These are phyloP conservation scores for Acipenser transmontanus DNA, from an alignment of 2,797 vertebrate genomes.

Conservation along the genomic window DNA sequence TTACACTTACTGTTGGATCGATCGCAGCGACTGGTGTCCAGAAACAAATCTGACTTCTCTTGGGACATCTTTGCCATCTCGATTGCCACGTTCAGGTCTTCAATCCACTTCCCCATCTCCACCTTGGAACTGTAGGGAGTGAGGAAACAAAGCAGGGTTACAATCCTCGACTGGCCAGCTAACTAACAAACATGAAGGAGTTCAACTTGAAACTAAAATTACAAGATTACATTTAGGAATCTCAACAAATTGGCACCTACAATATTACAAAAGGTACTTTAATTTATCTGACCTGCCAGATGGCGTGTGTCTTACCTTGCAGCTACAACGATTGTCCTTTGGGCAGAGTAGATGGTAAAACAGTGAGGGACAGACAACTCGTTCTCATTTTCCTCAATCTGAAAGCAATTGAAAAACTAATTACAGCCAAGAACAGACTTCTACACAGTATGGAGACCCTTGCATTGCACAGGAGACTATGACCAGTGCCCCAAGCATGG, in stretches of 20 bases:
- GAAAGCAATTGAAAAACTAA: constrained; percentile 1
- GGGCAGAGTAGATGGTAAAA: constrained; percentile 90
- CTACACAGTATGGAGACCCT: no score
- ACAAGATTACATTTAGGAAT: no score
- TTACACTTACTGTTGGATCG: constrained; percentile 72
- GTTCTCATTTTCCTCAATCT: constrained; percentile 86
- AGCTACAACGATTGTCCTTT: constrained; percentile 87
- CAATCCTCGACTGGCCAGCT: no score
- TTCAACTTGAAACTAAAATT: no score
- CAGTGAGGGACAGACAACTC: constrained; percentile 85
- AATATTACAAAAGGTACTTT: not conserved
- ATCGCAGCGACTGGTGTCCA: constrained; percentile 52
- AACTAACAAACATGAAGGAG: no score
- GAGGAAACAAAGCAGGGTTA: not conserved
- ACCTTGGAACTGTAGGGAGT: constrained; percentile 67
- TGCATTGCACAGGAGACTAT: no score
- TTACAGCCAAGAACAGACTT: no score
- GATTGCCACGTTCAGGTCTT: constrained; percentile 84
- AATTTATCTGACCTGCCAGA: not conserved
- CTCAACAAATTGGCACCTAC: not conserved
- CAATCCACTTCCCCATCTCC: constrained; percentile 93
- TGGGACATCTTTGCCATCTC: constrained; percentile 74
- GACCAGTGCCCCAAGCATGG: no score
- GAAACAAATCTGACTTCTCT: constrained; percentile 57
- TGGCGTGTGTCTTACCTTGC: constrained; percentile 68